Base-by-base conservation (phyloP, 2,888 invertebrate genomes). In the Drosophila emarginata region DNA sequence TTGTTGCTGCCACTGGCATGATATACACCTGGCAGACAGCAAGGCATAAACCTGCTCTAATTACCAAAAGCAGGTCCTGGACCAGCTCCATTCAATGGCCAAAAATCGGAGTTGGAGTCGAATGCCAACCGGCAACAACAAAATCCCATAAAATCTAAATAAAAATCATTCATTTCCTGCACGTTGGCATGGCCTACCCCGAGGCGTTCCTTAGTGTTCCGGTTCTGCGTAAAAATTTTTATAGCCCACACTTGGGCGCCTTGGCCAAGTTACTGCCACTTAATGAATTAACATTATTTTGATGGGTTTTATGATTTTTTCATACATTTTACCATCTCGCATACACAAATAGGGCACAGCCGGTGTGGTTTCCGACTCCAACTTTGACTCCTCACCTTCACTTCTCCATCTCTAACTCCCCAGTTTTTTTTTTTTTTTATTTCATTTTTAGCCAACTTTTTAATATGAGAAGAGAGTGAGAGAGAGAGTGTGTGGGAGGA, bases 281-380 rank as follows among this genome's bases (percentile, higher is more conserved):
- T 86, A 86, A 86, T 86, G 86, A 86, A 86, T 86, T 86, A 86
- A 86, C 86, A 87, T 86, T 86, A 83, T 87, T 86, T 86, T 86
- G 80, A 86, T 86, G 86, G 83, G 68, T 67, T 86, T 85, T 85
- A 84, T 82, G 87, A 74, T 79, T 76, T 77, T 70, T 77, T 77
- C 68, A 68, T 79, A 64, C 69, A 66, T 71, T 51, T 52, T 51
- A 32, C 36, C 52, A 39, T 40, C 39, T 32, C 59, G 54, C 40
- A 54, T 23, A 51, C 53, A 54, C 61, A 59, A 62, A 59, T 61
- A 51, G 36, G 52, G 45, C 76, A 68, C 67, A 62, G 56, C 68
- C 56, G 61, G 63, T 61, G 64, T 56, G 64, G 75, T 65, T 74
- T 64, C 61, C 50, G 45, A 45, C 45, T 45, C 45, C 18, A 11